Evolutionary conservation across 2,113 vertebrate genomes (phyloP).

Genomic region (Collichthys lucidus): DNA sequence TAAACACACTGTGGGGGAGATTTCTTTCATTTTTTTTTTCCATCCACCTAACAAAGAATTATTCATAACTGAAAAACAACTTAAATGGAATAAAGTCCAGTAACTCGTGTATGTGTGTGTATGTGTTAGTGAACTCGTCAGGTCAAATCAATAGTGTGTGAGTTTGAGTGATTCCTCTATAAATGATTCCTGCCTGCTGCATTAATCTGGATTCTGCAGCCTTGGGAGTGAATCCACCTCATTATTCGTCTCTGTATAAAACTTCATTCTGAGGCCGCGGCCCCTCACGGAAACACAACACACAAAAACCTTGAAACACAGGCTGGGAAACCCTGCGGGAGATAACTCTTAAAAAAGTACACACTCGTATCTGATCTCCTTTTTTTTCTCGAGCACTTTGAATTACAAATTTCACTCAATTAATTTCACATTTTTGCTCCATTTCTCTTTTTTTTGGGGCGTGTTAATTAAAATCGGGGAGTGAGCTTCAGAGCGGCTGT

Average conservation of each 20-base stretch:
- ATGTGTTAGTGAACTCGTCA: neutral
- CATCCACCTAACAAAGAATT: neutral
- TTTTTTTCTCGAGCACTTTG: slow-evolving; percentile 26
- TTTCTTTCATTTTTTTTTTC: neutral
- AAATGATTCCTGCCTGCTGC: slow-evolving; percentile 37
- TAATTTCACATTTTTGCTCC: slow-evolving; percentile 51
- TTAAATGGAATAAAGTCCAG: slow-evolving; percentile 3
- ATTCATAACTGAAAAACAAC: neutral
- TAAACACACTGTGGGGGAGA: neutral
- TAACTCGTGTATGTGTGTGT: neutral
- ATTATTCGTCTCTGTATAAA: slow-evolving; percentile 39
- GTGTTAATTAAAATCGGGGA: slow-evolving; percentile 56
- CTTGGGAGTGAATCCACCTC: slow-evolving; percentile 33
- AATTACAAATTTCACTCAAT: slow-evolving; percentile 63
- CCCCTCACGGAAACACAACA: slow-evolving; percentile 19
- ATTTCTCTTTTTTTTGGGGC: slow-evolving; percentile 31
- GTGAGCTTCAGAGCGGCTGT: slow-evolving; percentile 34
- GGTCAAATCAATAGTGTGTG: slow-evolving; percentile 37
- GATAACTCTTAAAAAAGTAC: slow-evolving; percentile 29
- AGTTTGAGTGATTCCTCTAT: slow-evolving; percentile 33
- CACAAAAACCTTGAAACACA: slow-evolving; percentile 32
- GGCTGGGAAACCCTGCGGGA: slow-evolving; percentile 32
- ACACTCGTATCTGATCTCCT: slow-evolving; percentile 41
- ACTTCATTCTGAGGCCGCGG: slow-evolving; percentile 22
- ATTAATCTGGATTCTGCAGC: slow-evolving; percentile 41